phyloP scores from a whole-genome alignment of 37 sponge, comb jelly and placozoan species.

The Halisarca cf. caerulea region DNA sequence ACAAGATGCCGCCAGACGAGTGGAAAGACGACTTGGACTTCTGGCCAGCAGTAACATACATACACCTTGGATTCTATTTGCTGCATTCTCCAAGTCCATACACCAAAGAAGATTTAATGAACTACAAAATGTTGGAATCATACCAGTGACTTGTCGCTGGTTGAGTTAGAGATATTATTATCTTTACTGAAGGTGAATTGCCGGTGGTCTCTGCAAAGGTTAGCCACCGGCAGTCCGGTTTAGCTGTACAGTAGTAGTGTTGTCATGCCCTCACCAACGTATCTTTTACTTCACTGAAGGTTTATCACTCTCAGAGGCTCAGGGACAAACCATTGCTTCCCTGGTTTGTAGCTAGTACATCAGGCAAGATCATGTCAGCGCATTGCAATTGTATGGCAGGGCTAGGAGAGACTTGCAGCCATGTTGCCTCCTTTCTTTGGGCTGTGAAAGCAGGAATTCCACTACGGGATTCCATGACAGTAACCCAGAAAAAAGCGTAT shows the following conservation, averaged over 20 bases:
- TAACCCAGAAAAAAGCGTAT: slow-evolving; percentile 48
- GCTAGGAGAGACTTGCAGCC: slow-evolving; percentile 65
- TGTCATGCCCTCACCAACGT: not conserved
- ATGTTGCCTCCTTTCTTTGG: slow-evolving; percentile 67
- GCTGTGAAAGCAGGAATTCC: slow-evolving; percentile 44
- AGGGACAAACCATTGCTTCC: slow-evolving; percentile 55
- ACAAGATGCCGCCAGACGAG: slow-evolving; percentile 27
- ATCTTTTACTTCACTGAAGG: slow-evolving; percentile 27
- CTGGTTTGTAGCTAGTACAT: slow-evolving; percentile 39
- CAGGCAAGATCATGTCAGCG: slow-evolving; percentile 46
- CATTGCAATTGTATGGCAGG: slow-evolving; percentile 88
- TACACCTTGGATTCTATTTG: slow-evolving; percentile 3
- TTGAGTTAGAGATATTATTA: slow-evolving; percentile 56
- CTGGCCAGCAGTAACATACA: slow-evolving; percentile 45
- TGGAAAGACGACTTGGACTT: slow-evolving; percentile 51
- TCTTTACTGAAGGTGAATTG: not conserved
- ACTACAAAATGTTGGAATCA: slow-evolving; percentile 62
- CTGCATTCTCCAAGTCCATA: slow-evolving; percentile 38
- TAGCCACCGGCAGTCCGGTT: not conserved
- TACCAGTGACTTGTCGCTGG: slow-evolving; percentile 59
- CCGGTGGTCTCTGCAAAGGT: slow-evolving; percentile 30
- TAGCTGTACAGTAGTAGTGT: not conserved
- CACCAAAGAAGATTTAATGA: slow-evolving; percentile 50
- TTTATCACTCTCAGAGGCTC: slow-evolving; percentile 44
- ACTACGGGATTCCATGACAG: slow-evolving; percentile 42